A percentile compares a stretch with the other conserved stretches of the same genome.
phyloP scores from a whole-genome alignment of 2,113 vertebrate species.

The Excalfactoria chinensis region DNA sequence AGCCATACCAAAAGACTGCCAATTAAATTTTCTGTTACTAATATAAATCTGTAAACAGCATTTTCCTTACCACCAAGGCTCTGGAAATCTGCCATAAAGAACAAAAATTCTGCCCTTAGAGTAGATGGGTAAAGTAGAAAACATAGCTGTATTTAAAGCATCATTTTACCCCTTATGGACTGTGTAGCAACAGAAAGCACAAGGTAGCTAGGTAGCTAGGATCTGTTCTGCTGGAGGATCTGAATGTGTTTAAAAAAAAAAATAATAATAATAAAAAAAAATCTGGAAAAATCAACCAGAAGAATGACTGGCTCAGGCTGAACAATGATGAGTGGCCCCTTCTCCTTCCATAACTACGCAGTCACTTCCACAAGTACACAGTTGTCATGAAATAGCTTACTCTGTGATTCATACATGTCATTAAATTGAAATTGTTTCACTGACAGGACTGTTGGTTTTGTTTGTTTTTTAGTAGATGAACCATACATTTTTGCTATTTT shows the following conservation, averaged over 20 bases:
- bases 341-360: accelerated
- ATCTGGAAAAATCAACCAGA: background rate
- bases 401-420: background rate
- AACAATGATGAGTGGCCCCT: background rate
- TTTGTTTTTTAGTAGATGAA: background rate
- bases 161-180: background rate
- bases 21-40: background rate
- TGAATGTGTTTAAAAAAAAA: no score
- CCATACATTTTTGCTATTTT: background rate
- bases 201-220: background rate
- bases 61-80: background rate
- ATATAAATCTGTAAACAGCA: background rate
- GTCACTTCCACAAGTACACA: accelerated
- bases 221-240: background rate
- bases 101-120: background rate
- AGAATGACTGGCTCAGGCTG: background rate
- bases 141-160: background rate
- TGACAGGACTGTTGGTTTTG: background rate
- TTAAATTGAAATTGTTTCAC: background rate
- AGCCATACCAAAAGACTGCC: background rate
- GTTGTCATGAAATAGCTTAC: accelerated
- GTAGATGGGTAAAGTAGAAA: background rate
- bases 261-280: no score
- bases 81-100: background rate
- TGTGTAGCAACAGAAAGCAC: accelerated